These are phyloP conservation scores for Conomelus anceps DNA, from an alignment of 2,888 invertebrate genomes.

Conservation along the genomic window DNA sequence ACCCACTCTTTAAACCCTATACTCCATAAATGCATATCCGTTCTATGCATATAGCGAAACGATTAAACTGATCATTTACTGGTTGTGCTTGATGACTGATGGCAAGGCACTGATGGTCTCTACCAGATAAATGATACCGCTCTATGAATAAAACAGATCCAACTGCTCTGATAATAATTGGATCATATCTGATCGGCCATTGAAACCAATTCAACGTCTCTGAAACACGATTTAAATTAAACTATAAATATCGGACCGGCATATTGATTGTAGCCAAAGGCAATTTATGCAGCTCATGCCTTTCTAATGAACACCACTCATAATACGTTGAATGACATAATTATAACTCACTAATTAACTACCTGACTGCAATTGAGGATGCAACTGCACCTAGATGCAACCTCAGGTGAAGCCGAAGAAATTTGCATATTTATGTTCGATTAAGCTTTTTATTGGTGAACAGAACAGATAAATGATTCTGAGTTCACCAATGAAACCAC, in stretches of 20 bases:
- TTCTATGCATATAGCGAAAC: background rate
- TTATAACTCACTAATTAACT: background rate
- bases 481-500: background rate
- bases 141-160: background rate
- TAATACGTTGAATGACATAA: background rate
- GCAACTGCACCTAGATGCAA: no score
- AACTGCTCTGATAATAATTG: background rate
- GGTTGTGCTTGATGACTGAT: background rate
- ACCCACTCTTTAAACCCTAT: background rate
- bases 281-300: background rate
- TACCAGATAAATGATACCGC: background rate
- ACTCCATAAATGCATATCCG: background rate
- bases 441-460: background rate
- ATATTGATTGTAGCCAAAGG: background rate
- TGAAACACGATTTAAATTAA: background rate
- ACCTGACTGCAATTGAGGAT: background rate
- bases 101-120: background rate
- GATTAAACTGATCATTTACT: background rate
- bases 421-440: background rate
- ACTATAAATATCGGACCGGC: background rate
- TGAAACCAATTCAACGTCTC: background rate
- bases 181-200: background rate
- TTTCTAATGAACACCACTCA: background rate
- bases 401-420: background rate
- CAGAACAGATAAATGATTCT: background rate